Evolutionary conservation across 2,888 invertebrate genomes (phyloP), one percentile per base, ranked within the genome.

Genomic region (Mythimna loreyi): DNA sequence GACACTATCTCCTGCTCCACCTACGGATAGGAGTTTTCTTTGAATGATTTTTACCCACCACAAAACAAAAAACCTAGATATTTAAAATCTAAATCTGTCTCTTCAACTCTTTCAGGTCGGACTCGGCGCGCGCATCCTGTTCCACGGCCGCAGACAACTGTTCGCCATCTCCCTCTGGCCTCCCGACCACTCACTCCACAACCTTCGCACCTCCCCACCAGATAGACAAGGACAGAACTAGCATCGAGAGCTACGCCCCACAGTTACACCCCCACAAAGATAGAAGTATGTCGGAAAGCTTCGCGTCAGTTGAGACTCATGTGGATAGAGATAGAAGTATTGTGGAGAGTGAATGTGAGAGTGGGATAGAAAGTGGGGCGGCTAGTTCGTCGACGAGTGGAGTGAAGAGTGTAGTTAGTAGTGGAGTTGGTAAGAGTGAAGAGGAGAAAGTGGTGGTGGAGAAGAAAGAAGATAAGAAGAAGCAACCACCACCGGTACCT

Each of bases 401-500:
- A 40, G 36, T 72, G 5, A 73, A 69, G 60, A 72, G 67, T 50
- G 66, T 30, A 7, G 78, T 71, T 6, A 68, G 78, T 36, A 59
- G 67, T 30, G 74, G 67, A 7, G 56, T 65, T 21, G 76, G 72
- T 4, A 75, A 50, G 61, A 57, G 61, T 21, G 72, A 67, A 2
- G 63, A 66, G 9, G 73, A 65, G 0, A 63, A 49, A 5, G 65
- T 58, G 0, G 53, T 49, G 0, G 58, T 70, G 1, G 78, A 70
- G 5, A 78, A 40, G 64, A 83, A 75, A 30, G 72, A 67, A 0
- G 80, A 58, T 16, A 67, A 75, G 43, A 82, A 83, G 28, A 75
- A 78, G 30, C 85, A 84, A 23, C 90, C 91, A 0, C 91, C 91
- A 4, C 91, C 91, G 0, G 90, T 89, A 6, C 91, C 91, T 0